Percentiles rank a stretch among this genome's conserved stretches.
These are phyloP conservation scores for Tragelaphus scriptus DNA, from an alignment of 2,113 vertebrate genomes.

Conservation along the genomic window DNA sequence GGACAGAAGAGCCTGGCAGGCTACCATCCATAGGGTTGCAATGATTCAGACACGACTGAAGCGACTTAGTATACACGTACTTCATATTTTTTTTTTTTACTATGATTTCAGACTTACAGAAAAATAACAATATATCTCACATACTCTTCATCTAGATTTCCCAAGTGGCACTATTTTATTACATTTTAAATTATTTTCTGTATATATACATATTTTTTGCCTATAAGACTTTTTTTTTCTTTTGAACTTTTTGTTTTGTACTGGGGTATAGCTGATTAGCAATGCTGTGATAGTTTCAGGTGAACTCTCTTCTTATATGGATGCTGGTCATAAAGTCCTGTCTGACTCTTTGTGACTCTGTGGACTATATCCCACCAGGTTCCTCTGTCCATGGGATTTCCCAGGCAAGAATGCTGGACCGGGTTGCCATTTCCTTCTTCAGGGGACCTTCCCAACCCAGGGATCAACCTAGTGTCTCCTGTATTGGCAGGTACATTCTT, in stretches of 20 bases:
- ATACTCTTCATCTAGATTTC: background rate
- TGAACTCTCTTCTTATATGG: background rate
- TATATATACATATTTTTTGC: background rate
- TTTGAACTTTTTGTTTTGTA: background rate
- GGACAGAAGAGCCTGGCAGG: background rate
- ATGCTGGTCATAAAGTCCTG: background rate
- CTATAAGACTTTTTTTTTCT: background rate
- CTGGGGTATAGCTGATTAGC: background rate
- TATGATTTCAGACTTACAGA: background rate
- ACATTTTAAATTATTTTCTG: background rate
- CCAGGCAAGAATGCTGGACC: background rate
- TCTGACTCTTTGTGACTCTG: background rate
- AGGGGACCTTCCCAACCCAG: background rate
- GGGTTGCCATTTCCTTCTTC: background rate
- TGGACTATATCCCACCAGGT: background rate
- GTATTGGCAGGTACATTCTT: background rate
- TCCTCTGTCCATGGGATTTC: background rate
- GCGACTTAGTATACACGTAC: background rate
- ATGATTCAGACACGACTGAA: background rate
- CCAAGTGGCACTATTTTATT: background rate
- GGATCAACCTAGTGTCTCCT: background rate
- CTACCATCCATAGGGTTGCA: background rate
- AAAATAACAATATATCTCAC: background rate
- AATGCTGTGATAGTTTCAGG: background rate
- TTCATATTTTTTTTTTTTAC: background rate